Conservation (phyloP, 2,113 vertebrate species). For the Daboia siamensis region DNA sequence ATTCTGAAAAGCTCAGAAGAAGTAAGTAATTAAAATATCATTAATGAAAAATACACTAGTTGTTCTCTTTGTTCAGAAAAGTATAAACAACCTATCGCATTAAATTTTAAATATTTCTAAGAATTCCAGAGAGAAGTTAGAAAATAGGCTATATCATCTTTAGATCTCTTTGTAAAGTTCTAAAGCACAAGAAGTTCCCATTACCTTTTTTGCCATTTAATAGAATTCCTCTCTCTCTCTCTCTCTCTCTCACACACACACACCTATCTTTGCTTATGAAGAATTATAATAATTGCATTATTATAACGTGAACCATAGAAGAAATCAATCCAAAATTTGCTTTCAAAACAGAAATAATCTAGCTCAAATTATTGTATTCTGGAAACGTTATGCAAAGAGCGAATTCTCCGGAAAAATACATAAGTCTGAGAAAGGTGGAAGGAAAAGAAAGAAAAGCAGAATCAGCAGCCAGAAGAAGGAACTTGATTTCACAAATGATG, state of each 20-base stretch:
- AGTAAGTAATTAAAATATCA: neutral
- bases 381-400: neutral
- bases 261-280: neutral
- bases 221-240: neutral
- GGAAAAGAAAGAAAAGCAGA: neutral
- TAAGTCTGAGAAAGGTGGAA: neutral
- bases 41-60: neutral
- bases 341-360: neutral
- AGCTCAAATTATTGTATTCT: neutral
- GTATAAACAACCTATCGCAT: neutral
- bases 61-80: neutral
- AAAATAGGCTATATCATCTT: neutral
- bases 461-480: neutral
- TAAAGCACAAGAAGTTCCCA: neutral
- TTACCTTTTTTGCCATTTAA: neutral
- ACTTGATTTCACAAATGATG: neutral
- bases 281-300: neutral
- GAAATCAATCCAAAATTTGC: neutral
- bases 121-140: neutral
- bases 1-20: neutral
- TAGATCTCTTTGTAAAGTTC: neutral
- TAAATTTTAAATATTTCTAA: neutral
- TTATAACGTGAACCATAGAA: neutral
- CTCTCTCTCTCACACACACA: too few species aligned
- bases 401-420: neutral